These are phyloP conservation scores for Taenioides sp. DNA, from an alignment of 2,797 vertebrate genomes.

Conservation along the genomic window DNA sequence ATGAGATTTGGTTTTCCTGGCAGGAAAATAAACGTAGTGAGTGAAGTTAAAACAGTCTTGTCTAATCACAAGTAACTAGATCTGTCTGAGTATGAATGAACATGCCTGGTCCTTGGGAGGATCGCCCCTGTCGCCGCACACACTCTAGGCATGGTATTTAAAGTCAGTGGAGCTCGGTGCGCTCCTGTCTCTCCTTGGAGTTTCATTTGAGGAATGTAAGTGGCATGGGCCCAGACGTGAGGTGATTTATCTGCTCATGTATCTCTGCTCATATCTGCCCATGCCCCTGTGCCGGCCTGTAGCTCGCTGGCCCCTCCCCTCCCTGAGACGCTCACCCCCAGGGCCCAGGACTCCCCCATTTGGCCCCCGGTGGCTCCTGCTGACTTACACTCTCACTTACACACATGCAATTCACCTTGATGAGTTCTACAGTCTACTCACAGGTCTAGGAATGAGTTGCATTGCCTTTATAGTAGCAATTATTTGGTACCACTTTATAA, in stretches of 20 bases:
- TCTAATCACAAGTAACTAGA: constrained; percentile 27
- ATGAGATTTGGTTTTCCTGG: no score
- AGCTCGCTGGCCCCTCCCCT: constrained; percentile 75
- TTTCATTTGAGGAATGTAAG: constrained; percentile 84
- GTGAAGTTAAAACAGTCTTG: neutral
- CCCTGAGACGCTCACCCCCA: constrained; percentile 64
- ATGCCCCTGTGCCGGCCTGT: constrained; percentile 82
- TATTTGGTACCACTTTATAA: no score
- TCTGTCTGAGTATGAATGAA: constrained; percentile 31
- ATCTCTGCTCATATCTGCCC: constrained; percentile 83
- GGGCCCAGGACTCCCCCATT: constrained; percentile 69
- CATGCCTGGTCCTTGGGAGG: constrained; percentile 14
- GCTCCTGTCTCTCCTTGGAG: constrained; percentile 72
- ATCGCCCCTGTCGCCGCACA: neutral
- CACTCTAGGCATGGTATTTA: constrained; percentile 56
- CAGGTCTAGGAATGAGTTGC: neutral
- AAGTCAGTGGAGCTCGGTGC: constrained; percentile 58
- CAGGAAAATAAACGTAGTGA: neutral
- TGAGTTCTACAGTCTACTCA: neutral
- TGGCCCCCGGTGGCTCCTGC: constrained; percentile 59
- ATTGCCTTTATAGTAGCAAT: neutral
- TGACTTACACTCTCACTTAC: constrained; percentile 14
- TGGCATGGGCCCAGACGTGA: constrained; percentile 77
- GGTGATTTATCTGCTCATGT: constrained; percentile 84
- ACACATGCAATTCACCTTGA: neutral